phyloP scores from a whole-genome alignment of 2,888 invertebrate species.

The Diaphora mendica region DNA sequence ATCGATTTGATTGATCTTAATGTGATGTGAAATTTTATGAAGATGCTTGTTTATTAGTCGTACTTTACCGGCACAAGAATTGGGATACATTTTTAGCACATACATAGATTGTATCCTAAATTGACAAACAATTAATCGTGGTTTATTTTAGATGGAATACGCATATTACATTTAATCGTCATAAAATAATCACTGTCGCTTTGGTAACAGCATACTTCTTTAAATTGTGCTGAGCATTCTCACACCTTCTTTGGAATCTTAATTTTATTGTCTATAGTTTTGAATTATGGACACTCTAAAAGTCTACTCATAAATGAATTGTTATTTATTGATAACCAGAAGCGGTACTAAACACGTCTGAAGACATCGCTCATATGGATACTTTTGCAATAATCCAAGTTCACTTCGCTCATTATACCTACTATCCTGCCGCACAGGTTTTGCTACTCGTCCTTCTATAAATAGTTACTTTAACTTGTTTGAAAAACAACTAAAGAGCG shows the following conservation, averaged over 20 bases:
- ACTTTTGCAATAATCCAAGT: conserved; percentile 68
- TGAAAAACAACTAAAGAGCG: conserved; percentile 49
- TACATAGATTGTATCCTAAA: background rate
- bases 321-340: conserved; percentile 13
- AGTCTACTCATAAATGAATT: too few relatives aligned
- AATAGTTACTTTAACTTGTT: conserved; percentile 64
- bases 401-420: conserved; percentile 70
- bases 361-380: conserved; percentile 60
- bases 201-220: background rate
- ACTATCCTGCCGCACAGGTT: conserved; percentile 79
- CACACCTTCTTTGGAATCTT: background rate
- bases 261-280: background rate
- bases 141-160: background rate
- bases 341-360: conserved; percentile 30
- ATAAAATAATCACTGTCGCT: background rate
- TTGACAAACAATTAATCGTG: background rate
- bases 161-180: background rate
- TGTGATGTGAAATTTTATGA: background rate
- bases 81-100: background rate
- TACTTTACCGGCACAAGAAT: background rate
- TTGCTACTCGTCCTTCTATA: conserved; percentile 79
- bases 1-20: background rate
- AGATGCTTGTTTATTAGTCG: background rate
- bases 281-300: background rate
- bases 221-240: background rate